Evolutionary conservation across 2,797 vertebrate genomes (phyloP), one percentile per base, ranked within the genome.

Genomic region (Eleutherodactylus coqui): DNA sequence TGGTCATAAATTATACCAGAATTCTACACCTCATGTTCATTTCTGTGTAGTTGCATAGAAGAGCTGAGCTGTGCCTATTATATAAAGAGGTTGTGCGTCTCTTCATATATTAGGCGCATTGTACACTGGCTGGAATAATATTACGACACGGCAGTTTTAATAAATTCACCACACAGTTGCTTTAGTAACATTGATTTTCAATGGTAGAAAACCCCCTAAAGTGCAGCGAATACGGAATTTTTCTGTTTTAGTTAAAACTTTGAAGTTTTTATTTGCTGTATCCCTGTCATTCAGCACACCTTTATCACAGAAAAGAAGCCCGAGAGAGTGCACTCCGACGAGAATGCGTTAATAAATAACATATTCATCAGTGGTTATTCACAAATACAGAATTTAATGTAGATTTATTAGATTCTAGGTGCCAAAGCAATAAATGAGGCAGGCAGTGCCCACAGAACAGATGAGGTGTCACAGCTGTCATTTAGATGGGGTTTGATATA

Each of bases 341-440:
- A 41, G 24, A 64, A 75, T 47, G 53, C 67, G 43, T 79, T 86
- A 86, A 49, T 86, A 43, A 82, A 43, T 64, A 53, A 77, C n/a
- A 45, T 75, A 67, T 76, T 58, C 45, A 82, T 76, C 60, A 77
- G 11, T 69, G 79, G 16, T 58, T 69, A 82, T 24, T 51, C 60
- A 55, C 24, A 86, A 86, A 64, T 64, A 64, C 41, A 62, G 36
- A 82, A 43, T 67, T 17, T 73, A 77, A 82, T 53, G 72, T 38
- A 77, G 60, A 86, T 86, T 67, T 82, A 82, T 86, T 82, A 82
- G 85, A 82, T 86, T 58, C 85, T 86, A 82, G 45, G 72, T 51
- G 62, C 49, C n/a, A 70, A 78, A 53, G 32, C 73, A 53, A 77
- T 82, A 70, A 86, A 86, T 69, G 72, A 76, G 79, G 21, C 69